These are phyloP conservation scores for Bubo blakistoni DNA, from an alignment of 2,113 vertebrate species.

Conservation along the genomic window DNA sequence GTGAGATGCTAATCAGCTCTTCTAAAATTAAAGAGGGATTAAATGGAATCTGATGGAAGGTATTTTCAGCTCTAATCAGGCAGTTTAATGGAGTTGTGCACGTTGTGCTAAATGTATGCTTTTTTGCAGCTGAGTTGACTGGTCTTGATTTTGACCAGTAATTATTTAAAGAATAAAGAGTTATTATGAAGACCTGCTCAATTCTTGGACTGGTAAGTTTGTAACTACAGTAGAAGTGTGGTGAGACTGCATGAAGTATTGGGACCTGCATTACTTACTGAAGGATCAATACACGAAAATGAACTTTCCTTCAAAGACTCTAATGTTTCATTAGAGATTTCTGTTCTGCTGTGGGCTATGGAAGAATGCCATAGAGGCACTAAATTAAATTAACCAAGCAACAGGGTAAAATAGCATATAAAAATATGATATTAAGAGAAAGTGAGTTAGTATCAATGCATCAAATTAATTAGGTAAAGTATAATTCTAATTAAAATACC, in stretches of 20 bases:
- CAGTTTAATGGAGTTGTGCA: not conserved
- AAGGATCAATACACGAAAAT: not conserved
- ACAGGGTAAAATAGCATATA: not conserved
- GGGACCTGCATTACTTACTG: not conserved
- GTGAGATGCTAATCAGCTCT: not conserved
- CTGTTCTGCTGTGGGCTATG: not conserved
- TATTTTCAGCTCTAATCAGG: constrained; percentile 4
- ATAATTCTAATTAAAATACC: not conserved
- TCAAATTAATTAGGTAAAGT: not conserved
- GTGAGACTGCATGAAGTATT: not conserved
- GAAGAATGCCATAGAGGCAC: not conserved
- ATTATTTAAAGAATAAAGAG: not conserved
- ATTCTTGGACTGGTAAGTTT: not conserved
- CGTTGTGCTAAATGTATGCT: not conserved
- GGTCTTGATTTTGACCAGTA: not conserved
- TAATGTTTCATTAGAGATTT: not conserved
- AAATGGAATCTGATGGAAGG: not conserved
- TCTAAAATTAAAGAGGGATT: not conserved
- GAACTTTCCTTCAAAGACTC: not conserved
- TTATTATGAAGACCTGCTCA: not conserved
- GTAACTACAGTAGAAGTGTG: not conserved
- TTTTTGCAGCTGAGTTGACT: not conserved
- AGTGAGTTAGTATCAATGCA: not conserved
- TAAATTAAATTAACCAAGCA: not conserved
- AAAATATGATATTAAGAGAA: not conserved